Evolutionary conservation across 2,797 vertebrate genomes (phyloP).

Genomic region (Delichon dasypus): DNA sequence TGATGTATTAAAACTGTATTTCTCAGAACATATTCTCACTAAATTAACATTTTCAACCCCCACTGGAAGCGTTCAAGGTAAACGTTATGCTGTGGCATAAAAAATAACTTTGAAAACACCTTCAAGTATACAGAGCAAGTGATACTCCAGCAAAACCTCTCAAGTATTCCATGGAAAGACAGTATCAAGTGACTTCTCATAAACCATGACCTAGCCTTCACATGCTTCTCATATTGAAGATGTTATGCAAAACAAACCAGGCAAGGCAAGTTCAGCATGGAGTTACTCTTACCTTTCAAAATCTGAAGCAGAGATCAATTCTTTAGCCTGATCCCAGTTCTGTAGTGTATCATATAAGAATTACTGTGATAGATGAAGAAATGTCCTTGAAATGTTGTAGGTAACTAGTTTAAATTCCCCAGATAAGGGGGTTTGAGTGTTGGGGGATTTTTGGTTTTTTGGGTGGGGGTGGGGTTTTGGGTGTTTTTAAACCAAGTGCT

Average conservation of each 20-base stretch:
- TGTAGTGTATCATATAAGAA: background rate
- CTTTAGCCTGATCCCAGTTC: background rate
- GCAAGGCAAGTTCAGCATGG: background rate
- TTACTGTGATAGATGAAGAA: background rate
- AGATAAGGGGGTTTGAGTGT: background rate
- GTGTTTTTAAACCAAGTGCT: background rate
- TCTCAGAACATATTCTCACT: background rate
- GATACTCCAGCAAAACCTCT: background rate
- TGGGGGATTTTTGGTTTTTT: fast-evolving
- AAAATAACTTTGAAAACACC: background rate
- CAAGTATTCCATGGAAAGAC: background rate
- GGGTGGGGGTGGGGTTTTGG: fast-evolving
- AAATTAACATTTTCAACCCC: background rate
- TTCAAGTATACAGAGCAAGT: background rate
- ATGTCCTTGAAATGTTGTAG: background rate
- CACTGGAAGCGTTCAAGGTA: background rate
- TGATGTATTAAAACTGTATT: background rate
- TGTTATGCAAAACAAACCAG: conserved; percentile 31
- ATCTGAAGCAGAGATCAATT: background rate
- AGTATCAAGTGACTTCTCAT: conserved; percentile 32
- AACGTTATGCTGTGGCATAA: background rate
- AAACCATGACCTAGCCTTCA: conserved; percentile 18
- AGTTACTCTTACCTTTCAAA: background rate
- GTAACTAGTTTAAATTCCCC: background rate
- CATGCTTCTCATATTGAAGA: background rate